These are phyloP conservation scores for Peromyscus nudipes DNA, from an alignment of 2,797 vertebrate species.

Conservation along the genomic window DNA sequence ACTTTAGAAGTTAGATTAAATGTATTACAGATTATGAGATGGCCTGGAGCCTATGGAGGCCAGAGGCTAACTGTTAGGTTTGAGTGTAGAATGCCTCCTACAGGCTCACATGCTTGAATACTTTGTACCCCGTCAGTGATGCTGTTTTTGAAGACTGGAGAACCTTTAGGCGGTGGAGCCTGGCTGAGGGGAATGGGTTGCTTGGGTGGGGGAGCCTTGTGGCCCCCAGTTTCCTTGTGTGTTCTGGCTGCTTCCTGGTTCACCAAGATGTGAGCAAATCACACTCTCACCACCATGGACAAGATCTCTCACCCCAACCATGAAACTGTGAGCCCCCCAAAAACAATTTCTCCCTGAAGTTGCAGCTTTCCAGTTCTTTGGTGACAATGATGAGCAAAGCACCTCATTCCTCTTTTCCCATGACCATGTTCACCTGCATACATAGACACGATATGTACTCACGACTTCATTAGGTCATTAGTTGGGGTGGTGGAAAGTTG, in stretches of 20 bases:
- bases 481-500: conserved; percentile 71
- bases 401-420: not conserved
- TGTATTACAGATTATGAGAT: not conserved
- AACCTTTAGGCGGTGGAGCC: not conserved
- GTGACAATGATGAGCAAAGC: not conserved
- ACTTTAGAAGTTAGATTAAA: not conserved
- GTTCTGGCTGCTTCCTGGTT: not conserved
- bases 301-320: not conserved
- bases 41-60: not conserved
- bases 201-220: not conserved
- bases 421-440: not conserved
- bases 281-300: not conserved
- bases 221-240: not conserved
- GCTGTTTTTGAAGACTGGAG: not conserved
- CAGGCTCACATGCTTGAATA: not conserved
- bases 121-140: not conserved
- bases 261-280: not conserved
- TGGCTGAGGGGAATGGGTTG: not conserved
- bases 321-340: not conserved
- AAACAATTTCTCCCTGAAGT: not conserved
- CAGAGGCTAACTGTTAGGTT: too few relatives aligned
- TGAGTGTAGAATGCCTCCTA: not conserved
- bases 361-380: not conserved
- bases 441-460: not conserved
- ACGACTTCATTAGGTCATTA: conserved; percentile 75